phyloP scores from a whole-genome alignment of 2,888 invertebrate genomes.

The Athalia cordata region DNA sequence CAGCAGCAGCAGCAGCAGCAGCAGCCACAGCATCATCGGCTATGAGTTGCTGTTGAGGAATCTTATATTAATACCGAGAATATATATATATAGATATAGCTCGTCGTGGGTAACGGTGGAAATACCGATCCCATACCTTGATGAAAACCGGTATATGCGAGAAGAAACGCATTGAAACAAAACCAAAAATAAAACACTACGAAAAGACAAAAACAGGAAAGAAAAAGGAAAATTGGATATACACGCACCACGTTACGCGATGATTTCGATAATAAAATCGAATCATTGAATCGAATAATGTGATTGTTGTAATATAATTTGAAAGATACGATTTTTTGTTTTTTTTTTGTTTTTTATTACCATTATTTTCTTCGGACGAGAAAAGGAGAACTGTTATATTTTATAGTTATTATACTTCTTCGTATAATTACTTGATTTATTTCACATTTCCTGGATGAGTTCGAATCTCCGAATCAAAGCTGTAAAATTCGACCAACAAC shows the following conservation, averaged over 20 bases:
- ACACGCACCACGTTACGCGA: not conserved
- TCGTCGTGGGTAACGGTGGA: conserved; percentile 40
- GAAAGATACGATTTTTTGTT: no score
- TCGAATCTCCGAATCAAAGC: no score
- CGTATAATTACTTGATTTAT: no score
- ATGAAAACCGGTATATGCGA: conserved; percentile 38
- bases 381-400: no score
- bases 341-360: no score
- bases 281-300: no score
- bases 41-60: conserved; percentile 16
- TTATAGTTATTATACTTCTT: no score
- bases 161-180: conserved; percentile 24
- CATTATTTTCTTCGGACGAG: no score
- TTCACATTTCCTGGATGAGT: no score
- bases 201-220: conserved; percentile 14
- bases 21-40: not conserved
- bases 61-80: conserved; percentile 25
- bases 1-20: not conserved
- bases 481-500: no score
- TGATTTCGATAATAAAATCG: no score
- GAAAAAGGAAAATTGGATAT: conserved; percentile 25
- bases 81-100: not conserved
- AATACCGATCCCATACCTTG: conserved; percentile 35
- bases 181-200: not conserved
- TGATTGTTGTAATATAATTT: no score